A percentile compares a stretch with the other conserved stretches of the same genome.
phyloP scores from a whole-genome alignment of 1,140 invertebrate genomes.

The Bradysia coprophila region DNA sequence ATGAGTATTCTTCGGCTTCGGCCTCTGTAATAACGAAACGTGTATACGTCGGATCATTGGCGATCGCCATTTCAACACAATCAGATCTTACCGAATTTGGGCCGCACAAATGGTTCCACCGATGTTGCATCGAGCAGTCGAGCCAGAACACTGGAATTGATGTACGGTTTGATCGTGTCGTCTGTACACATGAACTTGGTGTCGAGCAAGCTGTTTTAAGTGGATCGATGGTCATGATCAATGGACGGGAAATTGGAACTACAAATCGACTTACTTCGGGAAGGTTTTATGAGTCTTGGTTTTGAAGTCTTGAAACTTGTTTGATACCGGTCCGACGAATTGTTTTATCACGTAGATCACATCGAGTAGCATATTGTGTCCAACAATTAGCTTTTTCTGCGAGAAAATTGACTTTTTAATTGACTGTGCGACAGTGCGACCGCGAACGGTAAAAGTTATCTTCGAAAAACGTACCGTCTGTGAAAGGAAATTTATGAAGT shows the following conservation, averaged over 20 bases:
- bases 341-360: constrained; percentile 60
- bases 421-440: no score
- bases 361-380: constrained; percentile 76
- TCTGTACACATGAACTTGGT: no score
- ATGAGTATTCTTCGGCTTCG: constrained; percentile 20
- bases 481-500: no score
- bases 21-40: neutral
- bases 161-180: no score
- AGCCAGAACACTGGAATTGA: constrained; percentile 33
- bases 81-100: no score
- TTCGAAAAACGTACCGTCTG: no score
- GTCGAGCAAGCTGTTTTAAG: no score
- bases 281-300: constrained; percentile 48
- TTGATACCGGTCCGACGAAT: constrained; percentile 54
- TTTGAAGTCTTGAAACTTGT: constrained; percentile 54
- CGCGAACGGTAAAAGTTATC: no score
- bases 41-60: no score
- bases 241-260: no score
- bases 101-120: constrained; percentile 36
- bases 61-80: no score
- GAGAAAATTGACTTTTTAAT: constrained; percentile 21
- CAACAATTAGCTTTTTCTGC: constrained; percentile 62
- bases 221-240: no score
- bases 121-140: constrained; percentile 33
- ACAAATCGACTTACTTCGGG: constrained; percentile 46